Base-by-base conservation (phyloP, 2,888 invertebrate species). In the Rhamnusium bicolor region DNA sequence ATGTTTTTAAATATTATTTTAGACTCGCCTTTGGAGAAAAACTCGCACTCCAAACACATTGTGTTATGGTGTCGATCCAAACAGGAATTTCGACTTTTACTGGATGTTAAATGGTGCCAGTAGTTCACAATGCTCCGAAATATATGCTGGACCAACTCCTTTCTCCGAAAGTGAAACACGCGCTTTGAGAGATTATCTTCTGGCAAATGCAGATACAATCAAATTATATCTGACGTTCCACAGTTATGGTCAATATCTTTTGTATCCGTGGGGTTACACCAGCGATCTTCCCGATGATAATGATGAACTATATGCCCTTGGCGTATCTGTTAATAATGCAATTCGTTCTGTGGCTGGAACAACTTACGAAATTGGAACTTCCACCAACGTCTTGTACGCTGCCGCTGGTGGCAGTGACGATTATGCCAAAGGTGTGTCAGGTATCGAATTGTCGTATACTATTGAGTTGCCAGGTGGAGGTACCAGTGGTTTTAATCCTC, bases 31-130 rank as follows among this genome's bases (percentile, higher is more conserved):
- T 14, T 58, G 66, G 32, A 51, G 68, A 51, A 56, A 51, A 62
- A 69, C 62, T 54, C 47, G 63, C 10, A 61, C 51, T 58, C 65
- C 29, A 65, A 65, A 65, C 16, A 0, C 84, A 0, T 81, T 85
- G 0, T 95, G 95, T 79, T 87, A 87, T 1, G 95, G 95, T 10
- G 92, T 92, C 0, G 95, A 96, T 83, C 92, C 92, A 0, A 95
- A 95, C 86, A 89, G 95, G 0, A 95, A 96, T 87, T 95, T 92
- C 81, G 93, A 91, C 69, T 91, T 91, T 82, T 88, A 90, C 74
- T 95, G 94, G 94, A 92, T 90, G 88, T 90, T 78, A 72, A 58
- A 21, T n/a, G 87, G 87, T 2, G 83, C 86, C n/a, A 85, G 85
- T 73, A 51, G 51, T 14, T 69, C 82, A 51, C 84, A 85, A 21